phyloP scores from a whole-genome alignment of 2,888 invertebrate genomes.

The Malthinus flaveolus region DNA sequence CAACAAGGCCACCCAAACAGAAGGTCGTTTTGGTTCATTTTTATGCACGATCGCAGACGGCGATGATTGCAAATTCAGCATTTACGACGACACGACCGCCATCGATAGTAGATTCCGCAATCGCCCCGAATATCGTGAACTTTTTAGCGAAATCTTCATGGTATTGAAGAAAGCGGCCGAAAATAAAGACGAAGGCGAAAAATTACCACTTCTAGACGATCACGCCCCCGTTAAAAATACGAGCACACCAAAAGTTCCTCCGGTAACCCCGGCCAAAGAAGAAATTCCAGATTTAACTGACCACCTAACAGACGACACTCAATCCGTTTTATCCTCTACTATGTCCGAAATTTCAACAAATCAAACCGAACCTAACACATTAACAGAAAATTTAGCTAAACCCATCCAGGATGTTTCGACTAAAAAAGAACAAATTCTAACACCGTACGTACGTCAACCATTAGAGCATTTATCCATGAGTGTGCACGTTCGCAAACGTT shows the following conservation, averaged over 20 bases:
- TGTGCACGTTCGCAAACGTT: slow-evolving; percentile 69
- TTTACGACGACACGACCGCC: slow-evolving; percentile 76
- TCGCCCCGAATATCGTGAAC: slow-evolving; percentile 77
- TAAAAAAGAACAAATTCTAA: slow-evolving; percentile 59
- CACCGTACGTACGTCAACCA: slow-evolving; percentile 71
- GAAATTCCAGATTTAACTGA: slow-evolving; percentile 58
- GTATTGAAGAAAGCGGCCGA: slow-evolving; percentile 83
- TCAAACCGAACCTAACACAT: slow-evolving; percentile 67
- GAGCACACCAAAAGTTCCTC: slow-evolving; percentile 62
- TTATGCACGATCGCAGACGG: slow-evolving; percentile 84
- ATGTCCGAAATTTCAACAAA: slow-evolving; percentile 74
- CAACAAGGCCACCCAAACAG: slow-evolving; percentile 83
- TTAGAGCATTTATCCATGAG: slow-evolving; percentile 74
- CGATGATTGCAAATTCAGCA: slow-evolving; percentile 83
- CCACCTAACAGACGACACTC: slow-evolving; percentile 71
- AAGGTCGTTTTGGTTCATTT: slow-evolving; percentile 77
- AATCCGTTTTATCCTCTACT: slow-evolving; percentile 75
- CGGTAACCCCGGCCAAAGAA: slow-evolving; percentile 70
- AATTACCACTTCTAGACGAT: slow-evolving; percentile 72
- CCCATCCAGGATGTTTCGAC: slow-evolving; percentile 51
- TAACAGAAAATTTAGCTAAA: slow-evolving; percentile 55
- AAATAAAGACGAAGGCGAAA: slow-evolving; percentile 79
- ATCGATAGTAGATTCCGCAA: slow-evolving; percentile 82
- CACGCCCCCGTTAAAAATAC: slow-evolving; percentile 50
- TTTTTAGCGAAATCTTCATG: slow-evolving; percentile 83